Percentiles rank a stretch among this genome's conserved stretches.
Conservation (phyloP, 1,140 invertebrate genomes). For the Homalodisca vitripennis region DNA sequence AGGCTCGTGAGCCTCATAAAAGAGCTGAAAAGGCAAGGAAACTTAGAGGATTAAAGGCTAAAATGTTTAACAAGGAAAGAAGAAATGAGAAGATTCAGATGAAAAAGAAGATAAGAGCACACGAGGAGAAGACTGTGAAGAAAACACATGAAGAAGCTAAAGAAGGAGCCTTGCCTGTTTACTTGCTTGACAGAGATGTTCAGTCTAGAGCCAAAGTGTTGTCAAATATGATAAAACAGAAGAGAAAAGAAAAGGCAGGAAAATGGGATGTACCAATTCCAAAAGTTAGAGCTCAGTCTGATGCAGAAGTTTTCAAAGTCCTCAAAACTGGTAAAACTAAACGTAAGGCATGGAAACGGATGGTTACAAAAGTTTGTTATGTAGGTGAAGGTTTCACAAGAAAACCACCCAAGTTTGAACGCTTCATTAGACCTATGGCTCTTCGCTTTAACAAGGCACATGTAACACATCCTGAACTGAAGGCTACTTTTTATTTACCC, state of each 20-base stretch:
- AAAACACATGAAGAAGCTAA: conserved; percentile 62
- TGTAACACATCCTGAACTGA: conserved; percentile 98
- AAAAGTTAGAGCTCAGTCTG: conserved; percentile 96
- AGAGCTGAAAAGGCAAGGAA: conserved; percentile 86
- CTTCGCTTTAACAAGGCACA: conserved; percentile 95
- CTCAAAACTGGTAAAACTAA: conserved; percentile 92
- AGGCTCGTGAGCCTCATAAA: conserved; percentile 90
- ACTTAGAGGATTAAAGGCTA: conserved; percentile 94
- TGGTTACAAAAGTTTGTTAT: conserved; percentile 99
- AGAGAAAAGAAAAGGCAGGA: conserved; percentile 98
- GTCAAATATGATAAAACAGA: conserved; percentile 99
- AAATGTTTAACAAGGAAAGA: conserved; percentile 95
- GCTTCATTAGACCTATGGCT: conserved; percentile 99
- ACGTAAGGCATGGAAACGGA: conserved; percentile 97
- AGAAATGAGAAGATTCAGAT: conserved; percentile 99
- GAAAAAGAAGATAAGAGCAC: conserved; percentile 95
- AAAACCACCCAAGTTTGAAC: conserved; percentile 99
- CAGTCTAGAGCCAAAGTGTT: conserved; percentile 92
- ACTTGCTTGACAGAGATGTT: conserved; percentile 95
- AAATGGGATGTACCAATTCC: conserved; percentile 99
- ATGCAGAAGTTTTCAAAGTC: conserved; percentile 93
- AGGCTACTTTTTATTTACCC: conserved; percentile 97
- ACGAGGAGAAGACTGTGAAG: conserved; percentile 87
- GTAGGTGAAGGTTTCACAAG: conserved; percentile 98
- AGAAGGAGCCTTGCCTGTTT: conserved; percentile 94